Base-by-base conservation (phyloP, 2,113 vertebrate species). In the Catharus bicknelli region DNA sequence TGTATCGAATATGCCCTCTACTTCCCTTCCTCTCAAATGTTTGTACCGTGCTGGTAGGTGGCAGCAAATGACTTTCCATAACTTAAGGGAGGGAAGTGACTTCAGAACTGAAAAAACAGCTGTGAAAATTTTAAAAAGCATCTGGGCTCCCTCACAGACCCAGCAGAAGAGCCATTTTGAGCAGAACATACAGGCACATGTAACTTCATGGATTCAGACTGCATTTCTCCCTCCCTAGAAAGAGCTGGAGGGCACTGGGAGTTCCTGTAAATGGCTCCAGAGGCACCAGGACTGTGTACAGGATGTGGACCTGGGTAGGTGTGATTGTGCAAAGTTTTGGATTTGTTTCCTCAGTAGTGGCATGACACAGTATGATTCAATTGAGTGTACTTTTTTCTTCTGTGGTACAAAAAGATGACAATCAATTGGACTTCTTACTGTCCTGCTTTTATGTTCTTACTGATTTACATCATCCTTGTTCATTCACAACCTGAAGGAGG, bases 41-140 rank as follows among this genome's bases (percentile, higher is more conserved):
- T 42, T 83, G 68, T 62, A 13, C 29, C 0, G 9, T 83, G 81
- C 70, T 95, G 90, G 87, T 90, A 95, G 83, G 73, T 95, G 95
- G 83, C 92, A 95, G 83, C 85, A 94, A 91, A 95, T 80, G 13
- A 77, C 59, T 93, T 93, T 73, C 85, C 21, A 25, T 75, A 85
- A 85, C 8, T 79, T 61, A 79, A 51, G 8, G 10, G 14, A 17
- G 29, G 34, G 45, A 66, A 74, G 58, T 91, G 82, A 79, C 32
- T 82, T 91, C 57, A 78, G 50, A 82, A 59, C 72, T 90, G 26
- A 62, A 83, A 79, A 76, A 91, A 13, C 67, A 93, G 83, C 92
- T 91, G 79, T 91, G 85, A 90, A 94, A 80, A 74, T 84, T 68
- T 21, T 16, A 64, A 54, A 83, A 88, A 48, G 57, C 75, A 77